Evolutionary conservation across 1,140 invertebrate species (phyloP), one percentile per base, ranked within the genome.

Genomic region (Panulirus ornatus): DNA sequence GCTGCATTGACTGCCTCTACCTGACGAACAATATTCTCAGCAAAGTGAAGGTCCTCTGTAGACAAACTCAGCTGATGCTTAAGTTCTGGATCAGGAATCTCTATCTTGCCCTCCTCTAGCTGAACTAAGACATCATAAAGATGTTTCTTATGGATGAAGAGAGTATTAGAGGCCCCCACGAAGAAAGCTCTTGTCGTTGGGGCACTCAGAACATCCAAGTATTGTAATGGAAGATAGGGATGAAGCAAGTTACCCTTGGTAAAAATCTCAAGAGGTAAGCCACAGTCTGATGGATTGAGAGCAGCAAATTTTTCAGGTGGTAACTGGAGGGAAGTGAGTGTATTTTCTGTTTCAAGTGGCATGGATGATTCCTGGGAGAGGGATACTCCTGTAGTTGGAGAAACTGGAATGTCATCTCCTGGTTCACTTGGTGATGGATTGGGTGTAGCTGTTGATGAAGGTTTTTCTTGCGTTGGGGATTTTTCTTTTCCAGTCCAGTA

Each of bases 141-240:
- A 93, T 99, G 97, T 88, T 96, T 96, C 93, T 99, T 99, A 93
- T 99, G 98, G 94, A 98, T 98, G 93, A 99, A 99, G 9, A 99
- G 94, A 27, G 99, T 96, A 95, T 99, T 99, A 54, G 98, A 99
- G 11, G 99, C 99, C 75, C 99, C 99, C 91, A 99, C 97, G 51
- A 99, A 94, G 94, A 98, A 99, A 75, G 98, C 97, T 91, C 97
- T 95, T 9, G 99, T 97, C 93, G 97, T 97, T 1, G 96, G 95
- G 94, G 99, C 98, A 85, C 96, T 96, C 40, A 99, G 94, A 70
- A 99, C 94, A 95, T 99, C 98, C 94, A 99, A 96, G 94, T 98
- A 99, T 92, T 98, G 97, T 70, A 99, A 94, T 5, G 98, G 99
- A 79, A 99, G 95, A 94, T 99, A 99, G 47, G 99, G 99, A 94